These are phyloP conservation scores for Crypturellus tataupa DNA, from an alignment of 2,797 vertebrate species.

Conservation along the genomic window DNA sequence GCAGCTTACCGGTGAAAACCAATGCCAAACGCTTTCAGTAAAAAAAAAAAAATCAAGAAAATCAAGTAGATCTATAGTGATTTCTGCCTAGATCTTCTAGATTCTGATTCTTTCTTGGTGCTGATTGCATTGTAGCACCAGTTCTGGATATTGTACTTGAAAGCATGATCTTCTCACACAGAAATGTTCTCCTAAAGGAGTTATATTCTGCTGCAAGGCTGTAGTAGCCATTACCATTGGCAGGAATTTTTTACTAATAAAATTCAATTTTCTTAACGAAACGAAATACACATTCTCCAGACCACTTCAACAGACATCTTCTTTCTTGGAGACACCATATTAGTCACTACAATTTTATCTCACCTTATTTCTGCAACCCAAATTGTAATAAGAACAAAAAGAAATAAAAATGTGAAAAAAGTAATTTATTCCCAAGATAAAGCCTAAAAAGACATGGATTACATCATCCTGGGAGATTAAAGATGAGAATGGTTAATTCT, in stretches of 20 bases:
- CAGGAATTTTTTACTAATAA: neutral
- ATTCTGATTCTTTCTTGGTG: neutral
- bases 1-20: neutral
- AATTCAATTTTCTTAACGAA: neutral
- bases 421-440: neutral
- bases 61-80: neutral
- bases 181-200: neutral
- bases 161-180: neutral
- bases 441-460: neutral
- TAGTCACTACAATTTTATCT: neutral
- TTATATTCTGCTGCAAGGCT: neutral
- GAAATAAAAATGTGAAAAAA: neutral
- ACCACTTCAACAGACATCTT: neutral
- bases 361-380: neutral
- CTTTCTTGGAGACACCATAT: neutral
- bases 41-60: neutral
- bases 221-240: neutral
- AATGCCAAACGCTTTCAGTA: neutral
- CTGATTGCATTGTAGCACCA: neutral
- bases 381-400: neutral
- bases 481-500: conserved; percentile 26
- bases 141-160: neutral
- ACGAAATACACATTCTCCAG: neutral
- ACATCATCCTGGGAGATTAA: conserved; percentile 31
- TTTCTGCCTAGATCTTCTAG: neutral